Evolutionary conservation across 2,797 vertebrate genomes (phyloP), one percentile per base, ranked within the genome.

Genomic region (Ceryle rudis): DNA sequence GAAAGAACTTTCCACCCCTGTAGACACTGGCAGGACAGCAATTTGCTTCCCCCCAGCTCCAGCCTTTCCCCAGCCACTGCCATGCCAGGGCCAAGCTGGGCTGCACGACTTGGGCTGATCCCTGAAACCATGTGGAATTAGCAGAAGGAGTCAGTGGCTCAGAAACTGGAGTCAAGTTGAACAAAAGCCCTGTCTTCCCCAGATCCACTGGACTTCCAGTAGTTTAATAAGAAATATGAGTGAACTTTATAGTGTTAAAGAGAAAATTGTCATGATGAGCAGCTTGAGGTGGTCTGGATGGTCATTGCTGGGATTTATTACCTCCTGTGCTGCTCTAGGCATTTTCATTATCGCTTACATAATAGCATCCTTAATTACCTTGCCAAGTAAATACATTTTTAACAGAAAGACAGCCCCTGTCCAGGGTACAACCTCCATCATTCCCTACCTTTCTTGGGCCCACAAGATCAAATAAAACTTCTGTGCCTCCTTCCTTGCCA

Each of bases 31-130:
- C 66, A 78, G 26, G 60, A n/a, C 29, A 51, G 21, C 6, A 5
- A 19, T 31, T 47, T 79, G 8, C 47, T 67, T 51, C 28, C 14
- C 14, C 39, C 33, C 18, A 49, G 35, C 14, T 41, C 58, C 41
- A 55, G 28, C 15, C 29, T 49, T 75, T 72, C 28, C 9, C 0
- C 61, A 69, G 0, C 0, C 1, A 16, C 15, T 64, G 37, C 49
- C 2, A 0, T 0, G 1, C 8, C 0, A 2, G 8, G 29, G 31
- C 49, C 23, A 44, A 10, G 6, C 6, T 39, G 28, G 65, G 12
- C 25, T 47, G 65, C 52, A 47, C 0, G 3, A 15, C 9, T 6
- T 49, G 35, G 49, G 14, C 17, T 54, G 54, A 66, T 46, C 46
- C 29, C 49, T 65, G 47, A 92, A 90, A 86, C 31, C 4, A 18